These are phyloP conservation scores for Chymomyza caudatula DNA, from an alignment of 2,888 invertebrate species.

Conservation along the genomic window DNA sequence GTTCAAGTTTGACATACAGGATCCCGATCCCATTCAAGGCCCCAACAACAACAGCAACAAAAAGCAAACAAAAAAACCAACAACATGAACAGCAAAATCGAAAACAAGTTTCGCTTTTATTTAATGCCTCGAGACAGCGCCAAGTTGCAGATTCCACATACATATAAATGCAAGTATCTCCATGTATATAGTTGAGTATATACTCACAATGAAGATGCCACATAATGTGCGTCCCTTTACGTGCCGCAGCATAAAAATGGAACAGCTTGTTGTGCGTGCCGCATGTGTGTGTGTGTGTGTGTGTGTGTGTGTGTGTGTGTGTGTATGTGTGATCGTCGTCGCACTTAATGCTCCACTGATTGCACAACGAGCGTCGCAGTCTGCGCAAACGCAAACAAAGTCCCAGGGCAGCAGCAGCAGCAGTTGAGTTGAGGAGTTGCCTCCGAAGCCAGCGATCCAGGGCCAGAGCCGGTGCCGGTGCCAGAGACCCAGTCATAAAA, in stretches of 20 bases:
- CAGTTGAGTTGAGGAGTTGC: too few species aligned
- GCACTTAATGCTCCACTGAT: slow-evolving; percentile 75
- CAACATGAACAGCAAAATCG: slow-evolving; percentile 32
- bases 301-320: slow-evolving; percentile 21
- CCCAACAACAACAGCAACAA: slow-evolving; percentile 43
- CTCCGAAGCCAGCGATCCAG: slow-evolving; percentile 3
- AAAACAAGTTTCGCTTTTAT: slow-evolving; percentile 73
- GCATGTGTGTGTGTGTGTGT: slow-evolving; percentile 14
- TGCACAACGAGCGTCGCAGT: slow-evolving; percentile 70
- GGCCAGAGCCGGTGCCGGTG: not conserved
- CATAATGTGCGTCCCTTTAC: slow-evolving; percentile 43
- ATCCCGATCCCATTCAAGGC: slow-evolving; percentile 67
- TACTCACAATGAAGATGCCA: slow-evolving; percentile 1
- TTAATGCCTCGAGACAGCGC: slow-evolving; percentile 64
- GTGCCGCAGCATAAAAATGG: slow-evolving; percentile 71
- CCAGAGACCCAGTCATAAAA: slow-evolving; percentile 43
- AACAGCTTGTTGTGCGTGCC: slow-evolving; percentile 44
- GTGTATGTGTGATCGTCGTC: slow-evolving; percentile 14
- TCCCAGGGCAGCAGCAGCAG: not conserved
- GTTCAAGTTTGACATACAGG: slow-evolving; percentile 68
- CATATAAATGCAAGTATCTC: slow-evolving; percentile 18
- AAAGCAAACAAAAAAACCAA: slow-evolving; percentile 14
- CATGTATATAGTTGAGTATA: slow-evolving; percentile 12
- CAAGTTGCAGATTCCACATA: slow-evolving; percentile 61
- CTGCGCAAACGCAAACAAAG: slow-evolving; percentile 37